Base-by-base conservation (phyloP, 1,140 invertebrate genomes). In the Lasioglossum baleicum region DNA sequence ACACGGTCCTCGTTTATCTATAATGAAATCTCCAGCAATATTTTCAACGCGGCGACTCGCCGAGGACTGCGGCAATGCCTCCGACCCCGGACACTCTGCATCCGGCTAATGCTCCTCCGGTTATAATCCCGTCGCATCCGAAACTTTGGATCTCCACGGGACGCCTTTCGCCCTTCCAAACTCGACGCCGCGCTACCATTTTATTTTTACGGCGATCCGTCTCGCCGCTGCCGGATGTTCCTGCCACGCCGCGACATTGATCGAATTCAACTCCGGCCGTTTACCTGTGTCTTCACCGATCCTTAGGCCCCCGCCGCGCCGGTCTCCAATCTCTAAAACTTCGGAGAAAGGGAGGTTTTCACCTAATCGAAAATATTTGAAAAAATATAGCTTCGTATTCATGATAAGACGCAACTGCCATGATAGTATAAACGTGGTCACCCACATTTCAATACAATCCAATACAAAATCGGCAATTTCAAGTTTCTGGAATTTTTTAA, bases 1-100 rank as follows among this genome's bases (percentile, higher is more conserved):
- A 61, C 60, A 68, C 67, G 71, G 61, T 68, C 68, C 35, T 51
- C 75, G 72, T 82, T 70, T 88, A 88, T 88, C 87, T 88, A 87
- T 88, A 88, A 88, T 88, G 84, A 88, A 88, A 88, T 88, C 87
- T 86, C 63, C 64, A 70, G 81, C 80, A 81, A 88, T 88, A 88
- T 88, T 88, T 88, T 86, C 84, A 82, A 86, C 87, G 83, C 74
- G 69, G 77, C 42, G 71, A 80, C 68, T 80, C 69, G 75, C 15
- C 56, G 71, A 68, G 74, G n/a, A 75, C 53, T 26, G 73, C 48
- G 40, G 35, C 53, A 56, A 31, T 58, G 26, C 63, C 60, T 42
- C 31, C 42, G 31, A 11, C 44, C 44, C 8, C 72, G 44, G 26
- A 64, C 17, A 48, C 35, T 53, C 44, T 15, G 61, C 53, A 56